Conservation (phyloP, 2,888 invertebrate genomes). For the Ypsolopha scabrella region DNA sequence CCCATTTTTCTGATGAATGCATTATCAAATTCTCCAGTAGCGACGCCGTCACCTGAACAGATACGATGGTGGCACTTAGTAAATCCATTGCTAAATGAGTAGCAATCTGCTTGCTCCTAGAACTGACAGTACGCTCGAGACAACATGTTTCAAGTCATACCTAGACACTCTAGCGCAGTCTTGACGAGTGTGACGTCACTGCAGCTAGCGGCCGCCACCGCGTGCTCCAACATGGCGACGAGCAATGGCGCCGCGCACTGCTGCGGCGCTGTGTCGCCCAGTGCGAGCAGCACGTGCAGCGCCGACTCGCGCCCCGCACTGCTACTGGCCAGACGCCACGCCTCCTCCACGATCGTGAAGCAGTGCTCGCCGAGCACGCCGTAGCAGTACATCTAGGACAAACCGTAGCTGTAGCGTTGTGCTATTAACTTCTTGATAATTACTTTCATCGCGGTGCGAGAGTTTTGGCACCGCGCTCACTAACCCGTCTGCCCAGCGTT, state of each 20-base stretch:
- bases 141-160: slow-evolving; percentile 46
- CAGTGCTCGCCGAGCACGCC: slow-evolving; percentile 82
- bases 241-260: slow-evolving; percentile 57
- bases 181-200: slow-evolving; percentile 73
- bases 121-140: too few species aligned
- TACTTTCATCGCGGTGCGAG: too few species aligned
- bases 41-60: too few species aligned
- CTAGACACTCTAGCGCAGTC: slow-evolving; percentile 82
- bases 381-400: slow-evolving; percentile 83
- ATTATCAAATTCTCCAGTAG: too few species aligned
- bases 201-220: slow-evolving; percentile 42
- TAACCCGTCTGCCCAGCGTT: too few species aligned
- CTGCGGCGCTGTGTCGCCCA: slow-evolving; percentile 37
- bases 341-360: slow-evolving; percentile 75
- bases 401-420: neutral
- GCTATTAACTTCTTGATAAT: neutral
- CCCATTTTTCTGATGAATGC: too few species aligned
- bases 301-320: slow-evolving; percentile 64
- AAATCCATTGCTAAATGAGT: too few species aligned
- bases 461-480: too few species aligned
- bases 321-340: slow-evolving; percentile 72
- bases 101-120: too few species aligned
- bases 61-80: neutral
- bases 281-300: slow-evolving; percentile 56
- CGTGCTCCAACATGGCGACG: slow-evolving; percentile 29